These are phyloP conservation scores for Antigone vipio DNA, from an alignment of 2,113 vertebrate species.

Conservation along the genomic window DNA sequence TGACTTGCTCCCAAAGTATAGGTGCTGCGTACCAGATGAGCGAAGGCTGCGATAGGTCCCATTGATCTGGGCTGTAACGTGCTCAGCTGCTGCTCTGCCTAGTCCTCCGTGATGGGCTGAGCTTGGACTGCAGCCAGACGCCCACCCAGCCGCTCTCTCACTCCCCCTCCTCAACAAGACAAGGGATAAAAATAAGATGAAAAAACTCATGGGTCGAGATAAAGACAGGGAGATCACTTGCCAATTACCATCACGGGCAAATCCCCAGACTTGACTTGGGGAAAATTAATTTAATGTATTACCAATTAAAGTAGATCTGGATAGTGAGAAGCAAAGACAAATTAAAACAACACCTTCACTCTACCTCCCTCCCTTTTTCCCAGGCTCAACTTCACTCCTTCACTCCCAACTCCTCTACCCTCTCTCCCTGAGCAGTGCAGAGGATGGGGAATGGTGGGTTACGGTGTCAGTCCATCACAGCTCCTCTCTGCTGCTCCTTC, in stretches of 20 bases:
- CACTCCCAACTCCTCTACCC: background rate
- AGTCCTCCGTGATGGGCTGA: background rate
- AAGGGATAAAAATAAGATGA: no score
- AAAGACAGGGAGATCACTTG: no score
- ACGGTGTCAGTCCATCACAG: background rate
- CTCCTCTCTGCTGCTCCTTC: background rate
- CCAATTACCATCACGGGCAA: no score
- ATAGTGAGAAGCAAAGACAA: no score
- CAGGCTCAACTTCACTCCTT: background rate
- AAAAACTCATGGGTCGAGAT: no score
- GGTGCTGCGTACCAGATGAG: background rate
- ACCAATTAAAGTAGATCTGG: no score
- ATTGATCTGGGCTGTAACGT: background rate
- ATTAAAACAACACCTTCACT: background rate
- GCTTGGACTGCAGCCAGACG: background rate
- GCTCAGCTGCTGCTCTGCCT: background rate
- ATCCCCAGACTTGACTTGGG: no score
- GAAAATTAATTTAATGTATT: no score
- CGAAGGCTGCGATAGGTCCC: background rate
- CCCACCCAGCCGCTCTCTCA: background rate
- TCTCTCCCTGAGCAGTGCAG: accelerated
- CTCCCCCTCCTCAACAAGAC: background rate
- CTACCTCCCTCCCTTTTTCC: background rate
- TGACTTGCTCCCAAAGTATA: background rate
- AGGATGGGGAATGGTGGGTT: accelerated